Conservation (phyloP, 92 coral and sea anemone species). For the Siderastrea radians region DNA sequence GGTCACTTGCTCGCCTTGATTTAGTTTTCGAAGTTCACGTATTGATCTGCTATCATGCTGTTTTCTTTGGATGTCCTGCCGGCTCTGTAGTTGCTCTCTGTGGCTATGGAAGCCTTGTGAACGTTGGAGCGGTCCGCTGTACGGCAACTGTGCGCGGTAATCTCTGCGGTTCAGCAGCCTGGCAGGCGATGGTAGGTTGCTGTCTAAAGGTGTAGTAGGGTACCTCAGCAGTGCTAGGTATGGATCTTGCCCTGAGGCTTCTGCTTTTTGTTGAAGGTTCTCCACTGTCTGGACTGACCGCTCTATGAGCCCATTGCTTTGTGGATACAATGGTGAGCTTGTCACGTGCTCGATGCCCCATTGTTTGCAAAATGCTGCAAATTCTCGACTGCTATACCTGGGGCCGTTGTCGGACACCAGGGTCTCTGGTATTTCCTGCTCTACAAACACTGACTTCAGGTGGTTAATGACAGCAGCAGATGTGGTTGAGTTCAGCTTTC, state of each 20-base stretch:
- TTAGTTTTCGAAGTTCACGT: conserved; percentile 45
- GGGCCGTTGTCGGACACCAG: background rate
- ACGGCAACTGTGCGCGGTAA: conserved; percentile 8
- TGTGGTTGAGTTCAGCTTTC: conserved; percentile 12
- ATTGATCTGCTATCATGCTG: conserved; percentile 47
- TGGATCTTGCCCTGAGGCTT: conserved; percentile 62
- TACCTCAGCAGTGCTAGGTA: conserved; percentile 63
- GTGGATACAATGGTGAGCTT: conserved; percentile 63
- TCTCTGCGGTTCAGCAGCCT: too few relatives aligned
- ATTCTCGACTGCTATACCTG: conserved; percentile 23
- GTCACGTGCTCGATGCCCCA: conserved; percentile 32
- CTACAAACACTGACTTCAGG: background rate
- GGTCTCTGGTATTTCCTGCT: conserved; percentile 35
- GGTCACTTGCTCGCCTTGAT: conserved; percentile 63
- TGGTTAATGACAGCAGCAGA: conserved; percentile 40
- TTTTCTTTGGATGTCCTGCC: conserved; percentile 54
- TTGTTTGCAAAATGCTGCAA: conserved; percentile 17
- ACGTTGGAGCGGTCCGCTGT: conserved; percentile 65
- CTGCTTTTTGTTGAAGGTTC: too few relatives aligned
- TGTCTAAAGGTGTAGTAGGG: conserved; percentile 70
- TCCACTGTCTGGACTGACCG: too few relatives aligned
- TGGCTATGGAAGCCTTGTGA: conserved; percentile 29
- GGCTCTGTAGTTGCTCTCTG: conserved; percentile 50
- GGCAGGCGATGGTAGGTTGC: conserved; percentile 7
- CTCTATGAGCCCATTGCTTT: conserved; percentile 1